phyloP scores from a whole-genome alignment of 2,797 vertebrate genomes.

The Cossypha niveicapilla region DNA sequence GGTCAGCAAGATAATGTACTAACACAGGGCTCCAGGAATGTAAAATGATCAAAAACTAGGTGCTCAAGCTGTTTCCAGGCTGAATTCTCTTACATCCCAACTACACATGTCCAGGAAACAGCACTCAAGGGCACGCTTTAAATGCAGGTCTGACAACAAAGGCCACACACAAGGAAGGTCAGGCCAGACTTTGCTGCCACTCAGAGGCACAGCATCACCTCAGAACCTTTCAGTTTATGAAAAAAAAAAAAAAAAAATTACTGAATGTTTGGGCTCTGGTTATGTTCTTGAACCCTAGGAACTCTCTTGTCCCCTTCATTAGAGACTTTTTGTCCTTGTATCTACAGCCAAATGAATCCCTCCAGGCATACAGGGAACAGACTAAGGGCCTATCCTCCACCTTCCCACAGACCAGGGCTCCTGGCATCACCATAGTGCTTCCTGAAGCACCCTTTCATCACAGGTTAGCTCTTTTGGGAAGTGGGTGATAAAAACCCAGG shows the following conservation, averaged over 20 bases:
- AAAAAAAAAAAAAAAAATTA: not conserved
- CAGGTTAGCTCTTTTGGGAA: not conserved
- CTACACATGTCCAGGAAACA: not conserved
- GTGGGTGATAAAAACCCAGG: not conserved
- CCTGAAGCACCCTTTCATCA: not conserved
- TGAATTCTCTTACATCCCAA: not conserved
- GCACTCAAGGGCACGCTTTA: not conserved
- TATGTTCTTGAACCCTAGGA: not conserved
- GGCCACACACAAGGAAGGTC: not conserved
- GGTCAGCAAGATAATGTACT: not conserved
- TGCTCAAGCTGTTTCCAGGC: not conserved
- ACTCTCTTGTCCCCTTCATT: not conserved
- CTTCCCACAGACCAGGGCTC: not conserved
- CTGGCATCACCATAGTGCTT: not conserved
- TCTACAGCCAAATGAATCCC: not conserved
- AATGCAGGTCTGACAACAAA: not conserved
- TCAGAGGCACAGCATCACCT: not conserved
- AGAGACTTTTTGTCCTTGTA: not conserved
- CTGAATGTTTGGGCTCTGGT: not conserved
- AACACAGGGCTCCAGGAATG: not conserved
- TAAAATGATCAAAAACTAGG: not conserved
- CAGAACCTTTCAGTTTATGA: not conserved
- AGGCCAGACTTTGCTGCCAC: not conserved
- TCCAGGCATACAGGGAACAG: not conserved
- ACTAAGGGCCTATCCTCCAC: not conserved